phyloP scores from a whole-genome alignment of 2,888 invertebrate species.

The Tipula lateralis region DNA sequence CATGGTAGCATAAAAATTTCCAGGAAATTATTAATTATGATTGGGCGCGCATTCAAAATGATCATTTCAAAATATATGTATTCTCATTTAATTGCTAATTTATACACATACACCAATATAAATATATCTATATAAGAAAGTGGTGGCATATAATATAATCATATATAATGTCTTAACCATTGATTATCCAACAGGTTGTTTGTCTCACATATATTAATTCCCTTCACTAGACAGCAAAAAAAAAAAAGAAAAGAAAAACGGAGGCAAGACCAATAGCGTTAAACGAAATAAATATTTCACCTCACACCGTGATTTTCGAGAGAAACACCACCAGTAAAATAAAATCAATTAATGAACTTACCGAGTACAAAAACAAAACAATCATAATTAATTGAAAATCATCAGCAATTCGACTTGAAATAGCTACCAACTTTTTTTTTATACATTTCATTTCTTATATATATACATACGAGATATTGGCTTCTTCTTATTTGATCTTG shows the following conservation, averaged over 20 bases:
- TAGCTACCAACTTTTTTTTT: constrained; percentile 28
- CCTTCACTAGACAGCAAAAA: not conserved
- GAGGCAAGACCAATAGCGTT: not conserved
- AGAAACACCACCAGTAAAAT: constrained; percentile 1
- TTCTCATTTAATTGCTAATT: not conserved
- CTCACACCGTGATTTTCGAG: constrained; percentile 26
- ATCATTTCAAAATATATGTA: not conserved
- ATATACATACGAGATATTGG: not conserved
- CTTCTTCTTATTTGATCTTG: constrained; percentile 14
- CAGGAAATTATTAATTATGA: not conserved
- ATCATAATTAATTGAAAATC: constrained; percentile 28
- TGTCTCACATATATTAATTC: not conserved
- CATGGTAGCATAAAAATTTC: not conserved
- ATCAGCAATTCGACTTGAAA: constrained; percentile 28
- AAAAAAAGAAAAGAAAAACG: not conserved
- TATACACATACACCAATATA: not conserved
- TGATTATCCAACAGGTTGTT: not conserved
- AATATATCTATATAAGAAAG: not conserved
- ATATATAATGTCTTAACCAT: not conserved
- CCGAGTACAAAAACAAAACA: not conserved
- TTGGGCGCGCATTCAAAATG: not conserved
- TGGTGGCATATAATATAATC: not conserved
- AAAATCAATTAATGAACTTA: constrained; percentile 11
- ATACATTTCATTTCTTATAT: not conserved
- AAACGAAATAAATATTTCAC: not conserved